Percentiles rank a stretch among this genome's conserved stretches.
Evolutionary conservation across 2,797 vertebrate species (phyloP).

Genomic region (Hoplostethus mediterraneus): DNA sequence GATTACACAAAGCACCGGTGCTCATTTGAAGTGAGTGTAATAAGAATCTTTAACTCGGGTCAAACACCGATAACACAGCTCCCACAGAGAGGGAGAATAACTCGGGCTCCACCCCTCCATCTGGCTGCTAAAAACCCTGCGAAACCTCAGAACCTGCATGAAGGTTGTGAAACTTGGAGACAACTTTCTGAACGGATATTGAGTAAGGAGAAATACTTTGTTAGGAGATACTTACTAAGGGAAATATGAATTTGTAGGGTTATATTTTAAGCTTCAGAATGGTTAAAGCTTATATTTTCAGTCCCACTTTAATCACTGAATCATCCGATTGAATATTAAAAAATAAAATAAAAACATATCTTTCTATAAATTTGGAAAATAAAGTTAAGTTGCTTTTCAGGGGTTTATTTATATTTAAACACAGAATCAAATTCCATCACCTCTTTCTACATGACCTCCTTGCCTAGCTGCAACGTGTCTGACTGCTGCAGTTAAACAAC

Average conservation of each 20-base stretch:
- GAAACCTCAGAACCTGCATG: too few species aligned
- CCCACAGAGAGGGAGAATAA: slow-evolving; percentile 55
- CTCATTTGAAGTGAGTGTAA: slow-evolving; percentile 83
- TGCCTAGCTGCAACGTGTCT: background rate
- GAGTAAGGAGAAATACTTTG: background rate
- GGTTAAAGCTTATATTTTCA: background rate
- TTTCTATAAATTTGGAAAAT: background rate
- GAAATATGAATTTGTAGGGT: background rate
- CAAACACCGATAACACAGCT: slow-evolving; percentile 78
- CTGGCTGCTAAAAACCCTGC: too few species aligned
- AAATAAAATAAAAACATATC: background rate
- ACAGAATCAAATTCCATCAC: background rate
- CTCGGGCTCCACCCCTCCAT: slow-evolving; percentile 15
- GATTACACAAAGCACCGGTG: slow-evolving; percentile 84
- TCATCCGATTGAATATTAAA: background rate
- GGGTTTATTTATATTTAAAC: background rate
- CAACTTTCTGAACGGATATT: background rate
- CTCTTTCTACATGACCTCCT: background rate
- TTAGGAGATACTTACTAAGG: too few species aligned
- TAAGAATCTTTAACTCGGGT: slow-evolving; percentile 86
- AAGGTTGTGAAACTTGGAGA: background rate
- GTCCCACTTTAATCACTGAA: background rate
- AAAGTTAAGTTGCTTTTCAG: too few species aligned
- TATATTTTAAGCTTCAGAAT: background rate
- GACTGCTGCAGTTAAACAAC: too few species aligned